These are phyloP conservation scores for Aphaenogaster rudis DNA, from an alignment of 1,140 invertebrate species.

Conservation along the genomic window DNA sequence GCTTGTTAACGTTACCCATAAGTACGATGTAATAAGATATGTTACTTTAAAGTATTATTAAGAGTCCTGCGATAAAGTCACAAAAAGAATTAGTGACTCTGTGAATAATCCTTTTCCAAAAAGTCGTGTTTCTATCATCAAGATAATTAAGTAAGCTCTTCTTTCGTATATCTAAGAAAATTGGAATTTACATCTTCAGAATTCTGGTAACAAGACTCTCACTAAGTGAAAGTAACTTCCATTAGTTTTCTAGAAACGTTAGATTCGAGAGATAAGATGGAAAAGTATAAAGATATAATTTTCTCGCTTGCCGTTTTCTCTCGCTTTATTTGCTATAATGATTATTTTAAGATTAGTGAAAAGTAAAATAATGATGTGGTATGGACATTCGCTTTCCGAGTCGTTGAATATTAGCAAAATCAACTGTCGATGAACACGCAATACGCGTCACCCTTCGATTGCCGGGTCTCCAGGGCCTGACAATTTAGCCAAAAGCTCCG, in stretches of 20 bases:
- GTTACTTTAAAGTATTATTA: slow-evolving; percentile 7
- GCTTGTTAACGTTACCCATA: slow-evolving; percentile 18
- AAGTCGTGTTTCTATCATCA: not conserved
- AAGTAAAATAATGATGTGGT: slow-evolving; percentile 24
- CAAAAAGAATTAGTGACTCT: slow-evolving; percentile 17
- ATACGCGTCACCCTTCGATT: slow-evolving; percentile 64
- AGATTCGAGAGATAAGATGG: not conserved
- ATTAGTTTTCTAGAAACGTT: not conserved
- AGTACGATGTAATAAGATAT: slow-evolving; percentile 10
- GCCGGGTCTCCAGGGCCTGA: slow-evolving; percentile 57
- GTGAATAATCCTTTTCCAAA: not conserved
- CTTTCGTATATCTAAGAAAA: slow-evolving; percentile 11
- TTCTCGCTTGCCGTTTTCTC: not conserved
- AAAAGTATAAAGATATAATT: not conserved
- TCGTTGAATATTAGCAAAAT: slow-evolving; percentile 54
- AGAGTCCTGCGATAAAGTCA: not conserved
- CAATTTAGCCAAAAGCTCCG: slow-evolving; percentile 70
- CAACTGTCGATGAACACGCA: slow-evolving; percentile 51
- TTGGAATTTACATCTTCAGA: not conserved
- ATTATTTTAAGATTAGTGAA: not conserved
- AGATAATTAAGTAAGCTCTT: not conserved
- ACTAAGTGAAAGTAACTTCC: not conserved
- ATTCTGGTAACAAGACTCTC: slow-evolving; percentile 5
- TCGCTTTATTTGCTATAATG: not conserved
- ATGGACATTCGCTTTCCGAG: slow-evolving; percentile 1